Conservation (phyloP, 2,888 invertebrate species). For the Calameuta filiformis region DNA sequence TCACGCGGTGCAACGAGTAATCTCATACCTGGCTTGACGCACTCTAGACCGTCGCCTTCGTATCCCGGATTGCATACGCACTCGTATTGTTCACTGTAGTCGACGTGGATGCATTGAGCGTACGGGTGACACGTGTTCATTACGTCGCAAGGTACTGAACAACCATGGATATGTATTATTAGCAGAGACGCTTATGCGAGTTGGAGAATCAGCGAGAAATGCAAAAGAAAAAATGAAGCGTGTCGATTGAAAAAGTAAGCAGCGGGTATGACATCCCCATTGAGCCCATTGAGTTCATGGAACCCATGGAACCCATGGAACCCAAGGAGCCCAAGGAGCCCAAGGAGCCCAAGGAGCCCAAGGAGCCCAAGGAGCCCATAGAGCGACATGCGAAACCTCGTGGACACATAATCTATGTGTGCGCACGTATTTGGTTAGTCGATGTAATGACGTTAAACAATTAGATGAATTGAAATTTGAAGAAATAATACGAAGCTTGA, state of each 20-base stretch:
- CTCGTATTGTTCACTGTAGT: constrained; percentile 69
- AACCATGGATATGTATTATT: constrained; percentile 27
- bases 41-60: constrained; percentile 85
- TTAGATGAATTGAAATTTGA: background rate
- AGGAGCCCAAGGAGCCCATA: too few species aligned
- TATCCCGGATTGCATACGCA: constrained; percentile 88
- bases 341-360: too few species aligned
- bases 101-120: constrained; percentile 79
- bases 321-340: too few species aligned
- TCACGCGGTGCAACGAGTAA: constrained; percentile 15
- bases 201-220: background rate
- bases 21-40: constrained; percentile 70
- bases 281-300: too few species aligned
- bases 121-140: constrained; percentile 84
- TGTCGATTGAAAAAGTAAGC: background rate
- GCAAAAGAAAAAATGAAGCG: background rate
- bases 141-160: constrained; percentile 78
- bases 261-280: background rate
- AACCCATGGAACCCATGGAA: too few species aligned
- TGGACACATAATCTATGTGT: background rate
- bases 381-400: background rate
- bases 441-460: too few species aligned
- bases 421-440: too few species aligned
- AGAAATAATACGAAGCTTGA: background rate
- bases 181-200: background rate